phyloP scores from a whole-genome alignment of 2,113 vertebrate genomes.

The Xyliphius kryptos region DNA sequence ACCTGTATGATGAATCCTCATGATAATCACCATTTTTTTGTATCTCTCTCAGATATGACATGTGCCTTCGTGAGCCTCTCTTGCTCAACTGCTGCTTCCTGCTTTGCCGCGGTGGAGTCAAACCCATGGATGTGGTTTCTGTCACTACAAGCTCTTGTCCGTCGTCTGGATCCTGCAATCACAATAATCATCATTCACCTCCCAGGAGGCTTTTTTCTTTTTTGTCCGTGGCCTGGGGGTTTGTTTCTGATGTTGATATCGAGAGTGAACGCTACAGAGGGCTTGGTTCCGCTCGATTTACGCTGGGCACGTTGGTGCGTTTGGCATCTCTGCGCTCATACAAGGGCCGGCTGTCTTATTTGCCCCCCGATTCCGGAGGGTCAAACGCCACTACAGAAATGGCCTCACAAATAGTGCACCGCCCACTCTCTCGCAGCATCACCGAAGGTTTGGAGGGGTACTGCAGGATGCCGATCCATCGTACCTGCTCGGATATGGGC shows the following conservation, averaged over 20 bases:
- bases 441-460: conserved; percentile 65
- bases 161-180: conserved; percentile 43
- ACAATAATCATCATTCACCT: conserved; percentile 42
- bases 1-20: neutral
- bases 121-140: conserved; percentile 81
- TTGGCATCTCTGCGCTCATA: conserved; percentile 81
- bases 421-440: conserved; percentile 71
- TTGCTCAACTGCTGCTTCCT: conserved; percentile 82
- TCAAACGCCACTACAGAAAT: conserved; percentile 46
- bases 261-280: conserved; percentile 84
- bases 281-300: conserved; percentile 81
- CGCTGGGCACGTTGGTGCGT: conserved; percentile 75
- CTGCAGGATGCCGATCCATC: conserved; percentile 72
- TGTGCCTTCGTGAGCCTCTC: conserved; percentile 78
- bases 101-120: conserved; percentile 74
- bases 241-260: conserved; percentile 87
- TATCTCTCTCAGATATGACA: conserved; percentile 68
- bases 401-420: conserved; percentile 53
- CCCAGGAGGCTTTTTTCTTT: conserved; percentile 76
- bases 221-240: conserved; percentile 86
- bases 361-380: conserved; percentile 65
- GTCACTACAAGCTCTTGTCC: conserved; percentile 73
- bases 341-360: conserved; percentile 80
- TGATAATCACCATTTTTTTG: neutral
- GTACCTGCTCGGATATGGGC: conserved; percentile 80